phyloP scores from a whole-genome alignment of 2,888 invertebrate species.

The Dilophus febrilis region DNA sequence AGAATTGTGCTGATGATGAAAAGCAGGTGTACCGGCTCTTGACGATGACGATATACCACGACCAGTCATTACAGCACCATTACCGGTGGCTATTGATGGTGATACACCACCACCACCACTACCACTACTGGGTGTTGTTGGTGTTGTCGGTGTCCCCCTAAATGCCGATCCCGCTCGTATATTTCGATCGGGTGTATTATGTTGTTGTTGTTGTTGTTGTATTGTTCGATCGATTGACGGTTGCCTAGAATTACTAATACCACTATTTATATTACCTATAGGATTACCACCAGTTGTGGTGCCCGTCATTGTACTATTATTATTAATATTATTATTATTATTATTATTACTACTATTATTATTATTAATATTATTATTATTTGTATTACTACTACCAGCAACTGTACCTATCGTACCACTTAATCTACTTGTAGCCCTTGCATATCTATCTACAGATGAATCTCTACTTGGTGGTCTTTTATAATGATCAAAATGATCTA shows the following conservation, averaged over 20 bases:
- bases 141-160: constrained; percentile 31
- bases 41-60: constrained; percentile 24
- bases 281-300: background rate
- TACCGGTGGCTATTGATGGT: constrained; percentile 35
- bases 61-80: constrained; percentile 44
- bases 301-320: background rate
- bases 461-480: constrained; percentile 79
- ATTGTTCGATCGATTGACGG: constrained; percentile 54
- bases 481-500: constrained; percentile 89
- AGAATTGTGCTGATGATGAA: constrained; percentile 31
- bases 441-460: constrained; percentile 67
- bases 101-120: too few species aligned
- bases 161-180: constrained; percentile 37
- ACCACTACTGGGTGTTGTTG: too few species aligned
- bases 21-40: constrained; percentile 34
- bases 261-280: too few species aligned
- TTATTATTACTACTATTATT: background rate
- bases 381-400: too few species aligned
- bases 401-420: constrained; percentile 26
- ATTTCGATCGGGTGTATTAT: constrained; percentile 27
- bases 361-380: constrained; percentile 8
- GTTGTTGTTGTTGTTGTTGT: constrained; percentile 13
- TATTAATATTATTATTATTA: background rate
- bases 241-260: constrained; percentile 42
- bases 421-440: constrained; percentile 46